A percentile compares a stretch with the other conserved stretches of the same genome.
Evolutionary conservation across 2,888 invertebrate species (phyloP).

Genomic region (Torymus texanus): DNA sequence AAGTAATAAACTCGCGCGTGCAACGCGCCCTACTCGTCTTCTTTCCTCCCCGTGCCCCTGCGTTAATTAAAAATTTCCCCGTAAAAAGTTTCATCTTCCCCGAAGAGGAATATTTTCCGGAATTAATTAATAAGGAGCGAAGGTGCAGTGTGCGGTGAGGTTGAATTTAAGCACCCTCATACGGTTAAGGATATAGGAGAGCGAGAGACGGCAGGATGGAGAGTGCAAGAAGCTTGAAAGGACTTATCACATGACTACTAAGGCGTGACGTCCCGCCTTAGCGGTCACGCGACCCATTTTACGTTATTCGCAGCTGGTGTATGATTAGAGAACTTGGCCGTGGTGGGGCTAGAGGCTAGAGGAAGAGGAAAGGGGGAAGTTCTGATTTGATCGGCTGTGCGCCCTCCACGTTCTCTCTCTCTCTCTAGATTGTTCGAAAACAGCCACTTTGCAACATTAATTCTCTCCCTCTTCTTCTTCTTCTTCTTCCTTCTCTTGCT

Average conservation of each 20-base stretch:
- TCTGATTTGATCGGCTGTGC: slow-evolving; percentile 14
- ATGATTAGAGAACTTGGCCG: slow-evolving; percentile 39
- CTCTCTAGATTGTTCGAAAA: neutral
- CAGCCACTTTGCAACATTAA: slow-evolving; percentile 8
- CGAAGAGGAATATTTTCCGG: slow-evolving; percentile 9
- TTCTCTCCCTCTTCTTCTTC: neutral
- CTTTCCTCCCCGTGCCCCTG: no score
- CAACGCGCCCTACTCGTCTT: no score
- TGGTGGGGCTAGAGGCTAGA: no score
- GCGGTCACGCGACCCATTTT: slow-evolving; percentile 38
- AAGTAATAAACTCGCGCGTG: no score
- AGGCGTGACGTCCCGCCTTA: slow-evolving; percentile 13
- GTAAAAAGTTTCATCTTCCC: neutral
- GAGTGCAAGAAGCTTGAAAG: neutral
- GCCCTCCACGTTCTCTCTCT: neutral
- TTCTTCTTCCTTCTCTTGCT: no score
- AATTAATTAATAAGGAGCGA: slow-evolving; percentile 15
- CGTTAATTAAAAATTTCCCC: no score
- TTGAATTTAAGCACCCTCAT: neutral
- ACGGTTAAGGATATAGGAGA: no score
- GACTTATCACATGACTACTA: slow-evolving; percentile 19
- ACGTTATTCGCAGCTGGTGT: slow-evolving; percentile 42
- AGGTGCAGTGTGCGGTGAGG: neutral
- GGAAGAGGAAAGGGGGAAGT: neutral
- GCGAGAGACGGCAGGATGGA: no score